Evolutionary conservation across 2,888 invertebrate species (phyloP).

Genomic region (Stenichneumon culpator): DNA sequence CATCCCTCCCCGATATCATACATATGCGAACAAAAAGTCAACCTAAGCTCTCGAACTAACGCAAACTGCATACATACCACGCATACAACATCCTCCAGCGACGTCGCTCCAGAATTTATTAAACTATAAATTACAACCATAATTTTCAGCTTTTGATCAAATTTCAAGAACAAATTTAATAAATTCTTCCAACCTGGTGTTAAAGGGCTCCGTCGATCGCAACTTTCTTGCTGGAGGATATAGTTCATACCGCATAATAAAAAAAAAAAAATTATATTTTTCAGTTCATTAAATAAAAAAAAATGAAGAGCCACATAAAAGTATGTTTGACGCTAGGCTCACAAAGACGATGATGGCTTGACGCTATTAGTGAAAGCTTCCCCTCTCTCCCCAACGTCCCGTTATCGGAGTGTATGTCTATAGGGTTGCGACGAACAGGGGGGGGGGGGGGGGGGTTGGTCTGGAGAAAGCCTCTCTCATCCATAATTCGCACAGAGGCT

Average conservation of each 20-base stretch:
- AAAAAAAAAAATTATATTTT: not conserved
- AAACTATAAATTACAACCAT: not conserved
- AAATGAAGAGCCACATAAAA: slow-evolving; percentile 78
- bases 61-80: slow-evolving; percentile 4
- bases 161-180: slow-evolving; percentile 21
- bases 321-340: slow-evolving; percentile 77
- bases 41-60: slow-evolving; percentile 28
- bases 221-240: not conserved
- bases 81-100: not conserved
- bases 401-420: slow-evolving; percentile 25
- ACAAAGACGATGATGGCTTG: slow-evolving; percentile 79
- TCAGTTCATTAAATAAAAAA: not conserved
- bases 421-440: not conserved
- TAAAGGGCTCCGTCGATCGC: not conserved
- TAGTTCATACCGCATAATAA: not conserved
- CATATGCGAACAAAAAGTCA: slow-evolving; percentile 21
- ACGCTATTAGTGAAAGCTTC: slow-evolving; percentile 78
- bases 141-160: slow-evolving; percentile 5
- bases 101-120: not conserved
- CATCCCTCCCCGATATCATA: slow-evolving; percentile 22
- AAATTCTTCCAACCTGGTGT: not conserved
- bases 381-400: slow-evolving; percentile 45
- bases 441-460: too few species aligned
- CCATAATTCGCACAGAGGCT: slow-evolving; percentile 28
- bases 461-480: slow-evolving; percentile 24